phyloP scores from a whole-genome alignment of 1,140 invertebrate species.

The Diuraphis noxia region DNA sequence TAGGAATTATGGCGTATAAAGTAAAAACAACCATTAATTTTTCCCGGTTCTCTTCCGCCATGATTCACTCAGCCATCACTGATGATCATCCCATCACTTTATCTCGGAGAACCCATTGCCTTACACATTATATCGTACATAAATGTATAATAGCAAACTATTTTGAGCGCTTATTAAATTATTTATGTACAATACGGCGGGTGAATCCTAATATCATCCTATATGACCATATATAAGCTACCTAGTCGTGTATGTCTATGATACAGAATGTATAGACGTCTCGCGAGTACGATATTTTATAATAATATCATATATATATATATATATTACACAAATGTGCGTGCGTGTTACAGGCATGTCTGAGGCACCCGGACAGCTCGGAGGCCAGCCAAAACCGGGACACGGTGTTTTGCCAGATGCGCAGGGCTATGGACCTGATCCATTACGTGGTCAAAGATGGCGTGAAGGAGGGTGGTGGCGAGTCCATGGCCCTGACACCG shows the following conservation, averaged over 20 bases:
- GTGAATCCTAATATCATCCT: neutral
- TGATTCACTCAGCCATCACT: neutral
- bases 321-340: neutral
- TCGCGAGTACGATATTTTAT: neutral
- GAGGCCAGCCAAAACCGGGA: slow-evolving; percentile 92
- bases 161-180: neutral
- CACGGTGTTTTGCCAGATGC: slow-evolving; percentile 96
- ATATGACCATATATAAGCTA: neutral
- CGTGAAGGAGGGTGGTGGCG: slow-evolving; percentile 64
- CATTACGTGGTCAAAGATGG: slow-evolving; percentile 97
- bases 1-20: neutral
- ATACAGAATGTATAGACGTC: neutral
- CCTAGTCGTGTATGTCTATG: too few relatives aligned
- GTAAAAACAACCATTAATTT: neutral
- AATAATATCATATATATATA: too few relatives aligned
- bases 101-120: neutral
- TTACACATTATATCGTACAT: neutral
- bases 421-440: slow-evolving; percentile 94
- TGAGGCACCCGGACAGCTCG: slow-evolving; percentile 92
- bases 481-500: slow-evolving; percentile 55
- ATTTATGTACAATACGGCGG: neutral
- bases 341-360: slow-evolving; percentile 68
- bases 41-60: neutral
- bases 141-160: neutral
- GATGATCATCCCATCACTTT: neutral